Evolutionary conservation across 2,113 vertebrate genomes (phyloP).

Genomic region (Microcebus lehilahytsara): DNA sequence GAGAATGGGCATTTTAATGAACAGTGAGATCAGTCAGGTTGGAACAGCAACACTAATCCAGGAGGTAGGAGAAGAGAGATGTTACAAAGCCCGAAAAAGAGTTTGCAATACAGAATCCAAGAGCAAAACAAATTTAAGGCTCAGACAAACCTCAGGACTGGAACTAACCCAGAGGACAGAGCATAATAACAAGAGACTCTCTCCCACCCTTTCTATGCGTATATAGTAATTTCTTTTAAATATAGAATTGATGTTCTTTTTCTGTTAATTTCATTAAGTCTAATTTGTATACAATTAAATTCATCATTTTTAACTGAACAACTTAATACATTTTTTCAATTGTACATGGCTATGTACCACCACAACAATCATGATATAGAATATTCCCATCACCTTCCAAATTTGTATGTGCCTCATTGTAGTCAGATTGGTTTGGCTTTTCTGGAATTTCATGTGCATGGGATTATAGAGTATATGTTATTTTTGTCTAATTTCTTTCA

Average conservation of each 20-base stretch:
- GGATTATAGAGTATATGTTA: background rate
- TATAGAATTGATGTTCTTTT: background rate
- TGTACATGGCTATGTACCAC: background rate
- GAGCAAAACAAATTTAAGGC: background rate
- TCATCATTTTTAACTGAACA: background rate
- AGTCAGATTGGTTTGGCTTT: background rate
- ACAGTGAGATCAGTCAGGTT: background rate
- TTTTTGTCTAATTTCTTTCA: background rate
- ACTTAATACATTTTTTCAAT: background rate
- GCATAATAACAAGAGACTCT: background rate
- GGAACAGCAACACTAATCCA: background rate
- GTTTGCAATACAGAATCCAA: background rate
- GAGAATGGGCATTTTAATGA: background rate
- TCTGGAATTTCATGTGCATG: background rate
- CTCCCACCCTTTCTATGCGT: background rate
- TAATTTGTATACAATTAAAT: background rate
- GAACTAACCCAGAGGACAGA: background rate
- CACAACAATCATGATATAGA: background rate
- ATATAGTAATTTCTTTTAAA: background rate
- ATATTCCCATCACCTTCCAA: background rate
- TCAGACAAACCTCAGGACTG: background rate
- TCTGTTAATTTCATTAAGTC: background rate
- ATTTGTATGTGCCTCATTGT: background rate
- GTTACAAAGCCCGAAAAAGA: background rate
- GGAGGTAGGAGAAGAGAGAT: background rate